Evolutionary conservation across 2,113 vertebrate species (phyloP).

Genomic region (Sterna hirundo): DNA sequence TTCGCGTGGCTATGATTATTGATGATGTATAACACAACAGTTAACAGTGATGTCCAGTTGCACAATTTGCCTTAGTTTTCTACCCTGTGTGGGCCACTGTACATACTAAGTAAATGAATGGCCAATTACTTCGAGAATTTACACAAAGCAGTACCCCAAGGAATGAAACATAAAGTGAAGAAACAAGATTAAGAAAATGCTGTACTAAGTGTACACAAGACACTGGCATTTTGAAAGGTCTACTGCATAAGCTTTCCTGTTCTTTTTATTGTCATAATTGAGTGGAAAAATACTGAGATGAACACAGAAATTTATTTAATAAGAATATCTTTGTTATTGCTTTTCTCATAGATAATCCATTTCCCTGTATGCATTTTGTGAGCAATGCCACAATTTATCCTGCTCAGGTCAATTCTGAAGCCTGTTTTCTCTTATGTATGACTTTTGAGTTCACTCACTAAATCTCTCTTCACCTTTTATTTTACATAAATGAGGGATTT

Average conservation of each 20-base stretch:
- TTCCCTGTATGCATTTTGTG: background rate
- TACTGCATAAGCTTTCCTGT: background rate
- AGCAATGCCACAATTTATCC: background rate
- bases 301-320: slow-evolving; percentile 4
- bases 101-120: rapidly evolving
- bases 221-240: background rate
- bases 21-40: background rate
- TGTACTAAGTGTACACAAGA: background rate
- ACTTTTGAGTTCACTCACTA: background rate
- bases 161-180: background rate
- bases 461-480: background rate
- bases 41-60: background rate
- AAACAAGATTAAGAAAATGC: background rate
- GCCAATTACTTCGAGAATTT: background rate
- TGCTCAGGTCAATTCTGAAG: background rate
- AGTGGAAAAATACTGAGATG: background rate
- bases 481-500: background rate
- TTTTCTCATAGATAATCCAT: slow-evolving; percentile 11
- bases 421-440: background rate
- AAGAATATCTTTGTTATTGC: background rate
- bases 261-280: background rate
- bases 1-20: rapidly evolving
- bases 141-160: background rate
- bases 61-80: background rate
- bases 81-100: rapidly evolving